Evolutionary conservation across 2,113 vertebrate species (phyloP).

Genomic region (Chloroceryle aenea): DNA sequence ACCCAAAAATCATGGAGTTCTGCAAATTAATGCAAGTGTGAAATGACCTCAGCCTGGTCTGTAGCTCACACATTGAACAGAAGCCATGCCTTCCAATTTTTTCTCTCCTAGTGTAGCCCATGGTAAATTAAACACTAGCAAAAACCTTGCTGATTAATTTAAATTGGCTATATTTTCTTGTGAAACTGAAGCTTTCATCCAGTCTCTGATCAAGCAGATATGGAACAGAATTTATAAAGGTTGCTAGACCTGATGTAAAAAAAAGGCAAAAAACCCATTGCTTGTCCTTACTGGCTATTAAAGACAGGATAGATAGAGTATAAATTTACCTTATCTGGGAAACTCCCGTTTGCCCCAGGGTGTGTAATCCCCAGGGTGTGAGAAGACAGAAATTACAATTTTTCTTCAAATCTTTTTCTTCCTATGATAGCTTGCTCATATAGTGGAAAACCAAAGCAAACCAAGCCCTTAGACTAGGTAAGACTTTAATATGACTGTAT

Average conservation of each 20-base stretch:
- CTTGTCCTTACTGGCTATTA: background rate
- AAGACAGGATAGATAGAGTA: background rate
- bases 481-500: background rate
- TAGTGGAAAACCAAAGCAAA: background rate
- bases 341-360: background rate
- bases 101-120: background rate
- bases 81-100: background rate
- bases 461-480: background rate
- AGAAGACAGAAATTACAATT: background rate
- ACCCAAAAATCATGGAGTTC: background rate
- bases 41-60: background rate
- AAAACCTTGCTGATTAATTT: background rate
- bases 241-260: background rate
- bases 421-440: background rate
- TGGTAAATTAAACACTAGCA: background rate
- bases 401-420: background rate
- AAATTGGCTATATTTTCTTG: background rate
- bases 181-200: background rate
- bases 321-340: background rate
- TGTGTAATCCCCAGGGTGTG: background rate
- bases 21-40: background rate
- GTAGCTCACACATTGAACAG: background rate
- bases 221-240: background rate
- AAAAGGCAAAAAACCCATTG: rapidly evolving
- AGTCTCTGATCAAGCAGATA: background rate